Percentiles rank a stretch among this genome's conserved stretches.
Evolutionary conservation across 2,113 vertebrate genomes (phyloP).

Genomic region (Tetrax tetrax): DNA sequence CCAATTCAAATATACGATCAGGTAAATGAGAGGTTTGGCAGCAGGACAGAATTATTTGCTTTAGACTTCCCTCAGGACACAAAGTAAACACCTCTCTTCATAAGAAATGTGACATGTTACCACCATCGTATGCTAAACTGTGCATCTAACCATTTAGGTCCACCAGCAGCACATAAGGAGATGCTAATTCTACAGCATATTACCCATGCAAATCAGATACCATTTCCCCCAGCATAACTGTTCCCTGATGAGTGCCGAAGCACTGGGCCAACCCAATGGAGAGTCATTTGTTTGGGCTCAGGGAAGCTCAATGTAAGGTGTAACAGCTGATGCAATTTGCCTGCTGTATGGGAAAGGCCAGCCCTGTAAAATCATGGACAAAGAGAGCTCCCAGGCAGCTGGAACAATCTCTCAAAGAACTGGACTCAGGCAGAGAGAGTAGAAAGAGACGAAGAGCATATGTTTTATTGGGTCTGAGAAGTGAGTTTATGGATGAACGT

Average conservation of each 20-base stretch:
- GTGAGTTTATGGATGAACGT: background rate
- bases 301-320: background rate
- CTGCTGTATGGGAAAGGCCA: background rate
- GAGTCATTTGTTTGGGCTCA: rapidly evolving
- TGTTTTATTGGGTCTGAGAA: background rate
- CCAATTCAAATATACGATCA: background rate
- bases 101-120: background rate
- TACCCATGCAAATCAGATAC: background rate
- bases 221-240: background rate
- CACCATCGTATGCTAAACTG: background rate
- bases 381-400: background rate
- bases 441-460: background rate
- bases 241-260: background rate
- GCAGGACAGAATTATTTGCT: background rate
- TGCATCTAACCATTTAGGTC: background rate
- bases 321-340: background rate
- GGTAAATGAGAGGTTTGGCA: background rate
- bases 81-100: background rate
- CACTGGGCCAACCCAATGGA: background rate
- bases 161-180: background rate
- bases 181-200: background rate
- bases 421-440: background rate
- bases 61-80: background rate
- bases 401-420: background rate
- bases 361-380: background rate